These are phyloP conservation scores for Lepidotrigona ventralis DNA, from an alignment of 1,140 invertebrate genomes.

Conservation along the genomic window DNA sequence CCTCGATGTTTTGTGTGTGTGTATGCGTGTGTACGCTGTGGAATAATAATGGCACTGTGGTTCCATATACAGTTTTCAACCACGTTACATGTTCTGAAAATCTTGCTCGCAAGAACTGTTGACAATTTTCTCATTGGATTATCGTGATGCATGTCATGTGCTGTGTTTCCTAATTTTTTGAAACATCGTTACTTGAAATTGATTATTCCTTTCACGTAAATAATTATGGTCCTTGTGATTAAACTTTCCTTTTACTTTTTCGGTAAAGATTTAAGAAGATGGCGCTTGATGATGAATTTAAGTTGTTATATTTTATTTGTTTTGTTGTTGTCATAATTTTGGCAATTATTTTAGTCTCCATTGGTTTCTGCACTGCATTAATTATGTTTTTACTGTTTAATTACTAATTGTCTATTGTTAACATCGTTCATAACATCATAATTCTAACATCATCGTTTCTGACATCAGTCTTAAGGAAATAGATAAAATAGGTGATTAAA, in stretches of 20 bases:
- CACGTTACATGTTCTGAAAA: background rate
- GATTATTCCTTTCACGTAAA: background rate
- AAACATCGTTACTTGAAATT: background rate
- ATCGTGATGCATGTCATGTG: background rate
- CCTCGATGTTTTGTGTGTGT: background rate
- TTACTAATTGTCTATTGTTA: background rate
- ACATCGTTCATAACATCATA: background rate
- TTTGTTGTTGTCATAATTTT: background rate
- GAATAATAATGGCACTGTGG: background rate
- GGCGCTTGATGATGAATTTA: no score
- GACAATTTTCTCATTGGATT: background rate
- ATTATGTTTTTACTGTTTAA: background rate
- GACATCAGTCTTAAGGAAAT: background rate
- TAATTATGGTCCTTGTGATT: no score
- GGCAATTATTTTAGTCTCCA: no score
- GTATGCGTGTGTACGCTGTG: background rate
- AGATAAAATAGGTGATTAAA: no score
- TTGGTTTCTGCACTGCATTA: background rate
- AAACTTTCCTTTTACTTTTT: no score
- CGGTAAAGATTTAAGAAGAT: no score
- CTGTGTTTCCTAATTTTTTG: background rate
- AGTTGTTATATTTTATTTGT: no score
- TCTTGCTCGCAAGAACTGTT: background rate
- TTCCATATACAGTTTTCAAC: background rate
- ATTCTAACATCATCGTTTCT: background rate